These are phyloP conservation scores for Zophobas atratus DNA, from an alignment of 1,140 invertebrate species.

Conservation along the genomic window DNA sequence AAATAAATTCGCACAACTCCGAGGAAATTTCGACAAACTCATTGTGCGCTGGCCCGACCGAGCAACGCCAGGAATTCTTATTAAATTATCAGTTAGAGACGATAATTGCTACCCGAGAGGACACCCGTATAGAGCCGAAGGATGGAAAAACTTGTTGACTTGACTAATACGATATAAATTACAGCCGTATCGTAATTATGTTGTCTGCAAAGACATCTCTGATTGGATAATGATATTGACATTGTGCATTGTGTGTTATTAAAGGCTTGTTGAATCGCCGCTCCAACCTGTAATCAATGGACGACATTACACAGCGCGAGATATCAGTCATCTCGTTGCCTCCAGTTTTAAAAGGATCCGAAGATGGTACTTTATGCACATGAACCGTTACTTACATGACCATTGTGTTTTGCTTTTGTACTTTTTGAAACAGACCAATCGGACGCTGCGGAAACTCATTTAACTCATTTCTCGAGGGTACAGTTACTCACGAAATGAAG, in stretches of 20 bases:
- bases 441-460: not conserved
- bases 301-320: constrained; percentile 44
- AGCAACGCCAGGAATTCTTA: constrained; percentile 57
- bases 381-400: constrained; percentile 41
- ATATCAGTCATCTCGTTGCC: constrained; percentile 53
- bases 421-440: constrained; percentile 4
- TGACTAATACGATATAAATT: constrained; percentile 68
- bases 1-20: constrained; percentile 28
- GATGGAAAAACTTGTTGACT: constrained; percentile 47
- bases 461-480: not conserved
- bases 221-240: constrained; percentile 68
- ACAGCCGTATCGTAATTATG: constrained; percentile 64
- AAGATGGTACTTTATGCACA: constrained; percentile 43
- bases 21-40: constrained; percentile 13
- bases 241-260: constrained; percentile 66
- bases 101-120: constrained; percentile 57
- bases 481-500: not conserved
- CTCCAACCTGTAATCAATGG: constrained; percentile 62
- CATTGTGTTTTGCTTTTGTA: constrained; percentile 26
- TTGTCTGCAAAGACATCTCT: constrained; percentile 67
- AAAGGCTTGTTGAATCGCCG: constrained; percentile 59
- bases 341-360: constrained; percentile 46
- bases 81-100: constrained; percentile 62
- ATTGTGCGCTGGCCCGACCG: not conserved
- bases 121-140: constrained; percentile 58